These are phyloP conservation scores for Microplitis manilae DNA, from an alignment of 2,888 invertebrate species.

Conservation along the genomic window DNA sequence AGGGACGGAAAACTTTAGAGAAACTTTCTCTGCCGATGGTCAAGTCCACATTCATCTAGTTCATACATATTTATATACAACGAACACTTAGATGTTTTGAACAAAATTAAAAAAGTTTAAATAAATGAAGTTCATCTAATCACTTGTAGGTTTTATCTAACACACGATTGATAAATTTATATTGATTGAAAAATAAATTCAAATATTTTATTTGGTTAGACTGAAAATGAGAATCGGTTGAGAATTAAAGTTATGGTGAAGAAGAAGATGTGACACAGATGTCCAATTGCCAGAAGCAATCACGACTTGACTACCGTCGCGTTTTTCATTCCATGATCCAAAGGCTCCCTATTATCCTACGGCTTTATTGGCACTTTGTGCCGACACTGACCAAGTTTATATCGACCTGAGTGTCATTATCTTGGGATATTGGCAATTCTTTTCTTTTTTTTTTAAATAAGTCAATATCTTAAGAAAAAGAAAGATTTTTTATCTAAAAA, in stretches of 20 bases:
- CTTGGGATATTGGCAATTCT: conserved; percentile 44
- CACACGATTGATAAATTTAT: background rate
- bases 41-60: conserved; percentile 30
- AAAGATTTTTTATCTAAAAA: background rate
- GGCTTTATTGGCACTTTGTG: conserved; percentile 51
- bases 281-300: conserved; percentile 52
- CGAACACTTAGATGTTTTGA: background rate
- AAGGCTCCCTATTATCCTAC: conserved; percentile 46
- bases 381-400: conserved; percentile 38
- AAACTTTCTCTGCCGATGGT: background rate
- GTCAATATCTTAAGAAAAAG: background rate
- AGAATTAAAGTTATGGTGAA: conserved; percentile 23
- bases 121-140: background rate
- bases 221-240: conserved; percentile 1
- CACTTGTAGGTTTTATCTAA: background rate
- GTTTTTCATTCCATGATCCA: conserved; percentile 49
- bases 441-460: conserved; percentile 19
- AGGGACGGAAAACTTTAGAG: conserved; percentile 26
- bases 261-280: conserved; percentile 47
- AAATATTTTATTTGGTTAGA: background rate
- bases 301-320: conserved; percentile 44
- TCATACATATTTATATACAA: conserved; percentile 35
- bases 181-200: background rate
- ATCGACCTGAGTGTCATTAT: conserved; percentile 19
- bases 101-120: background rate